Base-by-base conservation (phyloP, 37 sponge, comb jelly and placozoan genomes). In the Agelas oroides region DNA sequence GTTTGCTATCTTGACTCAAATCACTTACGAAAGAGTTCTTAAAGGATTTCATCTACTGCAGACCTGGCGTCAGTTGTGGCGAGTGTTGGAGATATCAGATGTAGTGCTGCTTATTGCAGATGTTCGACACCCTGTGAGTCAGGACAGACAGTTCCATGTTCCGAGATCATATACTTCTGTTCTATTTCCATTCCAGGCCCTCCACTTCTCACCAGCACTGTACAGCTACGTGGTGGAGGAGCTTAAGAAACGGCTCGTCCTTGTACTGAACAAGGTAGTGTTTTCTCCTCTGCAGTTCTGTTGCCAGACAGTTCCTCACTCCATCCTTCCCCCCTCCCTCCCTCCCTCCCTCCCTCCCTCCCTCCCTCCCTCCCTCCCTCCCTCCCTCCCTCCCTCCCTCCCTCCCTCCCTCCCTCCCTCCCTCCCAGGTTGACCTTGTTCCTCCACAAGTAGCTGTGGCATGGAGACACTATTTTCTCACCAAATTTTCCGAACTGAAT, bases 31-130 rank as follows among this genome's bases (percentile, higher is more conserved):
- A 46, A 3, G 46, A 8, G 8, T 46, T 8, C 3, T 46, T 8
- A 3, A 46, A 12, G 46, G 46, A 46, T 8, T 46, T 3, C 46
- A 46, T 46, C 0, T 38, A 0, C 21, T 71, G 14, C 58, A 97
- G 95, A 96, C 99, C 2, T 98, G 99, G 99, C 40, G 97, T 31
- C 95, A 98, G 79, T 76, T 98, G 59, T 98, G 99, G 99, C 84
- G 99, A 35, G 97, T 96, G 30, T 75, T 98, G 78, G 99, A 98
- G 67, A 84, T 95, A 56, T 97, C 97, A 17, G 80, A 95, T 59
- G 84, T 97, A 25, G 53, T 97, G 12, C 87, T 96, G 17, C 75
- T 97, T 31, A 89, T 97, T 53, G 82, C 88, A 6, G 97, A 97
- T 56, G 78, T 92, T 24, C 54, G 93, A 38, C 92, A 95, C 73